Evolutionary conservation across 2,888 invertebrate genomes (phyloP).

Genomic region (Eupeodes luniger): DNA sequence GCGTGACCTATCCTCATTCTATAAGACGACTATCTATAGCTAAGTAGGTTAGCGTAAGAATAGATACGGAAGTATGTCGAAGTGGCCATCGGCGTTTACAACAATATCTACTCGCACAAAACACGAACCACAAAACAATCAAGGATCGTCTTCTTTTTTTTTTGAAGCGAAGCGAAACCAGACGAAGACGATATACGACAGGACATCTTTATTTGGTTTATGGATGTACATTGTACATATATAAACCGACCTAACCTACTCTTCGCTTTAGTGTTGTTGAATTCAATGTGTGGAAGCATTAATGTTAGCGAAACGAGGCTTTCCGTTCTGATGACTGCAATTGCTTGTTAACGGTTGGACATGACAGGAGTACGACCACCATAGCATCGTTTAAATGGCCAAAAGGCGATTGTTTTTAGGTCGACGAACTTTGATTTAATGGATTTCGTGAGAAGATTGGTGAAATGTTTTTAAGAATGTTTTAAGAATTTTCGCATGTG

Average conservation of each 20-base stretch:
- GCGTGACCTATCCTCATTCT: constrained; percentile 30
- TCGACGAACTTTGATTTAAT: constrained; percentile 65
- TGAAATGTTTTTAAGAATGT: constrained; percentile 32
- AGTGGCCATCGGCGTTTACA: constrained; percentile 30
- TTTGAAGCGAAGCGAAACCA: constrained; percentile 13
- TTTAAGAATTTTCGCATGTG: constrained; percentile 38
- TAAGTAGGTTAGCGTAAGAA: constrained; percentile 1
- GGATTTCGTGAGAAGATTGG: constrained; percentile 46
- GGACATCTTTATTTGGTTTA: constrained; percentile 47
- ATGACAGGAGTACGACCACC: neutral
- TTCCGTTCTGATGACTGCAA: constrained; percentile 74
- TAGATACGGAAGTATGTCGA: constrained; percentile 32
- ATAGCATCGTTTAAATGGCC: constrained; percentile 24
- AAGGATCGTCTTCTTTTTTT: neutral
- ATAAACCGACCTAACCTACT: too few relatives aligned
- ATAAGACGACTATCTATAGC: neutral
- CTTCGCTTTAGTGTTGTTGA: neutral
- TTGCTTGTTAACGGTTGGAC: constrained; percentile 56
- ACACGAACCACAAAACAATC: constrained; percentile 7
- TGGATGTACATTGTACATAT: neutral
- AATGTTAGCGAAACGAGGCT: constrained; percentile 68
- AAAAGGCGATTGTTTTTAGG: constrained; percentile 57
- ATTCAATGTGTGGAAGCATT: constrained; percentile 58
- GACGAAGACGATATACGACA: neutral
- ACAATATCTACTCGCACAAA: neutral